These are phyloP conservation scores for Alviniconcha marisindica DNA, from an alignment of 1,140 invertebrate species.

Conservation along the genomic window DNA sequence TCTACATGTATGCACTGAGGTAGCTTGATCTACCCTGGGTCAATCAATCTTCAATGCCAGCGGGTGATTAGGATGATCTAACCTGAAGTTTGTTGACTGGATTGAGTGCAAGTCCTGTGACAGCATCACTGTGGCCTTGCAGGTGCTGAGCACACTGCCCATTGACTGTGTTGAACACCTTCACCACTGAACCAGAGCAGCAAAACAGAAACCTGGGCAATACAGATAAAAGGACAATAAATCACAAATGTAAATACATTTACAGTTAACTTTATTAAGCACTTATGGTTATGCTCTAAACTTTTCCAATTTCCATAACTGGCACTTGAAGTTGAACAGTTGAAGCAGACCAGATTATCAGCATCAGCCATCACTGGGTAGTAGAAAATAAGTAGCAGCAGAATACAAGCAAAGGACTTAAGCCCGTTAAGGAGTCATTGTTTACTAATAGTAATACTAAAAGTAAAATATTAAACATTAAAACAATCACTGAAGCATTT, in stretches of 20 bases:
- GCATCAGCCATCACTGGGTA: too few species aligned
- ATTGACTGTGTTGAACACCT: slow-evolving; percentile 58
- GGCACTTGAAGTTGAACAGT: too few species aligned
- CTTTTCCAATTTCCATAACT: too few species aligned
- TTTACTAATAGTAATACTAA: too few species aligned
- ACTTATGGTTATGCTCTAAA: too few species aligned
- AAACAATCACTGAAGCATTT: too few species aligned
- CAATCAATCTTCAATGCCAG: background rate
- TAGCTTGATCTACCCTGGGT: background rate
- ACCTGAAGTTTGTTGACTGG: slow-evolving; percentile 64
- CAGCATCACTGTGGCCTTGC: slow-evolving; percentile 49
- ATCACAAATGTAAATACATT: background rate
- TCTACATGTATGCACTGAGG: slow-evolving; percentile 1
- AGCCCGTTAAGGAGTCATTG: too few species aligned
- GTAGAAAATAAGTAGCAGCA: too few species aligned
- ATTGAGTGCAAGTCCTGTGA: slow-evolving; percentile 60
- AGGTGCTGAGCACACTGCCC: slow-evolving; percentile 60
- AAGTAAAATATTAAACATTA: too few species aligned
- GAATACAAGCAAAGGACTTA: too few species aligned
- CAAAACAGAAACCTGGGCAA: slow-evolving; percentile 59
- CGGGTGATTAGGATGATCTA: background rate
- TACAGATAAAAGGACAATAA: background rate
- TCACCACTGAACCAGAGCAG: slow-evolving; percentile 52
- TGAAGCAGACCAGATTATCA: too few species aligned
- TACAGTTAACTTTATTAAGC: too few species aligned